Percentiles rank a stretch among this genome's conserved stretches.
These are phyloP conservation scores for Homarus gammarus DNA, from an alignment of 2,888 invertebrate genomes.

Conservation along the genomic window DNA sequence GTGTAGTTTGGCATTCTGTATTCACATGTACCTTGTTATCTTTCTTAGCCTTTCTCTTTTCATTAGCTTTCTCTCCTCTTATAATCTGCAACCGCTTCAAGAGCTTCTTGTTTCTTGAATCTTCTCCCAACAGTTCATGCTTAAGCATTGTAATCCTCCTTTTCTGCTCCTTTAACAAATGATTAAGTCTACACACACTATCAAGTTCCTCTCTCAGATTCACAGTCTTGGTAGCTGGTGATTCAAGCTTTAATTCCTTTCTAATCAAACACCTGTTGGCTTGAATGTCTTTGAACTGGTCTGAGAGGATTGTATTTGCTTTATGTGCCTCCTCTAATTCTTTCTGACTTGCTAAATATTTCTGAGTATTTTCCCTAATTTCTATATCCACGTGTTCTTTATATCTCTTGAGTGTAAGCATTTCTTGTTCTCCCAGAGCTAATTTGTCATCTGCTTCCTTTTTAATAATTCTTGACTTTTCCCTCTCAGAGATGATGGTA, in stretches of 20 bases:
- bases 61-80: not conserved
- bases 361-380: not conserved
- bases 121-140: not conserved
- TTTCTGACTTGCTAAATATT: not conserved
- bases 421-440: not conserved
- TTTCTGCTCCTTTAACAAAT: not conserved
- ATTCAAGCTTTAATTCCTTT: not conserved
- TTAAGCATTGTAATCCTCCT: not conserved
- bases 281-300: not conserved
- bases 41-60: not conserved
- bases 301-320: not conserved
- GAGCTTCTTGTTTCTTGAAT: not conserved
- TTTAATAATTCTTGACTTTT: not conserved
- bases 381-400: not conserved
- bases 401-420: not conserved
- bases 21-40: not conserved
- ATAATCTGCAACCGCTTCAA: not conserved
- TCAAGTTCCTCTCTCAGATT: not conserved
- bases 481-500: not conserved
- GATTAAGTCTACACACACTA: not conserved
- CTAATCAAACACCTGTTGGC: not conserved
- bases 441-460: not conserved
- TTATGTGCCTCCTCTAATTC: not conserved
- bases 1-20: not conserved
- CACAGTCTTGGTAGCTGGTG: not conserved